Evolutionary conservation across 1,140 invertebrate genomes (phyloP).

Genomic region (Watersipora subatra): DNA sequence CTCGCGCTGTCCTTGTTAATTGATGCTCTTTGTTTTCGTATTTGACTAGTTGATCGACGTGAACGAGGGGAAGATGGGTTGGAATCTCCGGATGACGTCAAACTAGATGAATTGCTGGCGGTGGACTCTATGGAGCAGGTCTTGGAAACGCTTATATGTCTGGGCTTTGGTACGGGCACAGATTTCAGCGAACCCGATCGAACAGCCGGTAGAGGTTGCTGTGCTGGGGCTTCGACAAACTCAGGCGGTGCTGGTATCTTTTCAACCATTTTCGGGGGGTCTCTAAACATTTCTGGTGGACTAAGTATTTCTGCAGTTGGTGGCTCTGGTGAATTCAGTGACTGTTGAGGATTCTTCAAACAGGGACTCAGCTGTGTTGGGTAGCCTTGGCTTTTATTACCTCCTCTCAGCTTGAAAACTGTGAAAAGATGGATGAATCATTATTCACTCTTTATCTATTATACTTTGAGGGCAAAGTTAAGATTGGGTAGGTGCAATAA

Average conservation of each 20-base stretch:
- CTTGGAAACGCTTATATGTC: neutral
- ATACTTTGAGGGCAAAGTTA: too few relatives aligned
- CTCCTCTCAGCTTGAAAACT: too few relatives aligned
- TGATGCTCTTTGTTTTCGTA: neutral
- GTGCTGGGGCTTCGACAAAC: neutral
- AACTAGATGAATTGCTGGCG: neutral
- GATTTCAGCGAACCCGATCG: too few relatives aligned
- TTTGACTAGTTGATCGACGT: neutral
- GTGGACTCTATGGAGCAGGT: neutral
- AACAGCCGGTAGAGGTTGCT: neutral
- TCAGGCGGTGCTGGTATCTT: neutral
- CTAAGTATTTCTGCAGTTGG: too few relatives aligned
- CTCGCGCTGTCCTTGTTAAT: neutral
- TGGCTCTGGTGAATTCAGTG: too few relatives aligned
- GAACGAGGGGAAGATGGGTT: neutral
- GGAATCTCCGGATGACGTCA: neutral
- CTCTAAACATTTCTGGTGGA: neutral
- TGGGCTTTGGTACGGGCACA: neutral
- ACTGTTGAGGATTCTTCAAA: too few relatives aligned
- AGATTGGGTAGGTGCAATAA: too few relatives aligned
- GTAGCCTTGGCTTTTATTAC: too few relatives aligned
- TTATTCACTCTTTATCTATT: too few relatives aligned
- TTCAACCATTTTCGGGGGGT: neutral
- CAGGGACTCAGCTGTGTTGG: too few relatives aligned
- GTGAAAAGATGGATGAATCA: too few relatives aligned